Evolutionary conservation across 2,113 vertebrate species (phyloP), one percentile per base, ranked within the genome.

Genomic region (Megaleporinus macrocephalus): DNA sequence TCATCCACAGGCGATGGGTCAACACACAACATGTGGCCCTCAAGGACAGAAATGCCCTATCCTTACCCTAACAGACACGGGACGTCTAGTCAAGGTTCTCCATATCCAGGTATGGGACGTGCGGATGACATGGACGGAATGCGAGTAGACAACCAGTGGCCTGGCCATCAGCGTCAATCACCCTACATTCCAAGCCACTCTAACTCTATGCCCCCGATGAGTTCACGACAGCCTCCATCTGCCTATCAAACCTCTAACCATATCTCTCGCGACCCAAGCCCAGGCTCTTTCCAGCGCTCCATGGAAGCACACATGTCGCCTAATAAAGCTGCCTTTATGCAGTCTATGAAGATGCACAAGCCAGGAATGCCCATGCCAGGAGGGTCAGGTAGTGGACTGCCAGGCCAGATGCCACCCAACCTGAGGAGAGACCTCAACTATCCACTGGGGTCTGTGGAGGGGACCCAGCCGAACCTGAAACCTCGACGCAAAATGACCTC

Each of bases 301-400:
- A 91, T 98, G 90, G 97, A 98, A 90, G 96, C 94, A 61, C 95
- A 96, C 84, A 95, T 98, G 96, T 99, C 97, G 15, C 97, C 97
- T 71, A 96, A 95, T 93, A 99, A 99, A 93, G 95, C 95, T 33
- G 94, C 94, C 36, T 98, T 98, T 82, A 94, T 99, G 86, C 94
- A 96, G n/a, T 92, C 96, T 14, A 96, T 98, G 94, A 99, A 99
- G 93, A 95, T 96, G 93, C 94, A 95, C 85, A 99, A 98, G 82
- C 95, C 95, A 44, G 94, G 97, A 81, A 95, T 97, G 89, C 76
- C 94, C 4, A 95, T 95, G 90, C 95, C 97, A 85, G 89, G 95
- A 26, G 89, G 63, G 95, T 70, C 98, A 96, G 89, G 95, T 61
- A 41, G 93, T 0, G 96, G 95, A 71, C 94, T 94, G 7, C 93